Evolutionary conservation across 2,113 vertebrate genomes (phyloP), one percentile per base, ranked within the genome.

Genomic region (Syngnathus typhle): DNA sequence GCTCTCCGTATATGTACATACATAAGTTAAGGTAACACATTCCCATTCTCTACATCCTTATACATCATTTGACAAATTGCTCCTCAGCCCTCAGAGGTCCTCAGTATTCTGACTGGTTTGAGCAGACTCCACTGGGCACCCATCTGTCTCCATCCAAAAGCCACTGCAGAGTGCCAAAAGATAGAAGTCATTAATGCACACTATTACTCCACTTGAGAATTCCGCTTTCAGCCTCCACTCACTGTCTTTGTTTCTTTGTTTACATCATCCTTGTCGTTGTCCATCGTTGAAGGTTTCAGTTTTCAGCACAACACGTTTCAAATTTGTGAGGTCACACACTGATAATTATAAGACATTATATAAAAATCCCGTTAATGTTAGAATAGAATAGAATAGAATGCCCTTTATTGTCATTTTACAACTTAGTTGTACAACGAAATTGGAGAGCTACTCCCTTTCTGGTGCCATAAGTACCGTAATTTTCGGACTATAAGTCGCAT

Each of bases 61-160:
- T 65, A 71, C 73, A 56, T 64, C 65, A 60, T 68, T 75, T 70
- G 59, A 67, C 63, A 63, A 67, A 67, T 69, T 58, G 63, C 56
- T 72, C 23, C 65, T 66, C 71, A 64, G 75, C 64, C 65, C 68
- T 74, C 65, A 65, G 68, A 82, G 81, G 81, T 79, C 77, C 83
- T 67, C 64, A 59, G 74, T 72, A 79, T 70, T 81, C 74, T 72
- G 73, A 41, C 78, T 80, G 72, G 64, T 79, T 77, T 79, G 79
- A 78, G 69, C 74, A 54, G 69, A 73, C 76, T 79, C 79, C 73
- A 68, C 79, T 69, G 77, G 73, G 85, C 77, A 77, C 32, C 81
- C 85, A 78, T 87, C 85, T 85, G 87, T 82, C 81, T 80, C 64
- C 49, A 72, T 77, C 71, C 62, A 49, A 44, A 65, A 13, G 23